phyloP scores from a whole-genome alignment of 2,797 vertebrate species.

The Momotus momota region DNA sequence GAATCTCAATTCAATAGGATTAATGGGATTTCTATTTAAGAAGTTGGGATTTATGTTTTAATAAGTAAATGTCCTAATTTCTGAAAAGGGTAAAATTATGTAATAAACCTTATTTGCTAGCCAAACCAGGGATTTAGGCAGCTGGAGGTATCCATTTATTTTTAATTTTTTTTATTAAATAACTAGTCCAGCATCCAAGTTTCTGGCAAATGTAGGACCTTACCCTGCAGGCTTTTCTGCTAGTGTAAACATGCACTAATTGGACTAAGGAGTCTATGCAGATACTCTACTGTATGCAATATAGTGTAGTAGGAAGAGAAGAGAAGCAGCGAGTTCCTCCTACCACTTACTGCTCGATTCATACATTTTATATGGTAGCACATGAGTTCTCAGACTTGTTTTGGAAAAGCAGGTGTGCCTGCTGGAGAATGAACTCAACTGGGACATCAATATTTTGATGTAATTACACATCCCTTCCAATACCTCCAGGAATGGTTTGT shows the following conservation, averaged over 20 bases:
- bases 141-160: background rate
- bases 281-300: background rate
- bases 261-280: background rate
- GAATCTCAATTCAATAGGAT: background rate
- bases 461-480: slow-evolving; percentile 2
- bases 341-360: background rate
- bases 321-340: background rate
- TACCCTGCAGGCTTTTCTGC: background rate
- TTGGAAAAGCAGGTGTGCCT: background rate
- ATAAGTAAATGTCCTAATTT: background rate
- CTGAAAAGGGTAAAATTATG: background rate
- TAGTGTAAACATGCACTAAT: background rate
- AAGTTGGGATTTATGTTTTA: background rate
- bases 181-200: background rate
- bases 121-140: background rate
- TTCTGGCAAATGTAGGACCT: background rate
- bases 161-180: background rate
- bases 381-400: background rate
- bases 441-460: background rate
- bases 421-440: background rate
- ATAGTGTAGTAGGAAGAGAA: background rate
- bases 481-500: background rate
- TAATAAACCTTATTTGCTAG: background rate
- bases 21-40: background rate
- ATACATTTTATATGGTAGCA: background rate